phyloP scores from a whole-genome alignment of 2,888 invertebrate genomes.

The Philaethria dido region DNA sequence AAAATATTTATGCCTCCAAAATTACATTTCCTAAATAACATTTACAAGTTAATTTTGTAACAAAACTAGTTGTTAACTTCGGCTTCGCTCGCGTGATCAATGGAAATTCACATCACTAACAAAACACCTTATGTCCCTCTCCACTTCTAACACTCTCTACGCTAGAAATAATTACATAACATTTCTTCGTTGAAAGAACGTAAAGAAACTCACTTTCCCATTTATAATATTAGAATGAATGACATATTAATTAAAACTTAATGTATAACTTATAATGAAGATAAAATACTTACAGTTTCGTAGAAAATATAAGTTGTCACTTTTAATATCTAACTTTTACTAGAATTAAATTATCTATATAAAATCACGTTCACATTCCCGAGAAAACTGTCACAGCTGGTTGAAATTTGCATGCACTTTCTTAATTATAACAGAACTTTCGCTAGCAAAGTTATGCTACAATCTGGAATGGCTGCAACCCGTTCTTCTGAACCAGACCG shows the following conservation, averaged over 20 bases:
- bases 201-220: too few species aligned
- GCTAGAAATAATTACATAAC: too few species aligned
- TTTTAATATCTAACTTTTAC: constrained; percentile 26
- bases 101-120: too few species aligned
- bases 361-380: constrained; percentile 27
- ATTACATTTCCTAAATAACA: neutral
- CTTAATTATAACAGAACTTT: constrained; percentile 36
- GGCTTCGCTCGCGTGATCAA: too few species aligned
- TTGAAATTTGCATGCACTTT: constrained; percentile 38
- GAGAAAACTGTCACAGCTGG: constrained; percentile 31
- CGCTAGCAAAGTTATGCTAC: constrained; percentile 29
- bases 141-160: too few species aligned
- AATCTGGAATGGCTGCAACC: constrained; percentile 26
- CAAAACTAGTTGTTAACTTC: too few species aligned
- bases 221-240: too few species aligned
- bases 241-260: constrained; percentile 10
- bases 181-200: too few species aligned
- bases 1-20: neutral
- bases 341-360: constrained; percentile 23
- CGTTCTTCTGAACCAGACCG: constrained; percentile 6
- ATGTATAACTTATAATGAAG: neutral
- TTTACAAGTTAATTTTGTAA: neutral
- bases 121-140: too few species aligned
- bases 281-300: neutral
- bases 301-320: constrained; percentile 23